Evolutionary conservation across 30 jellyfish, hydroid and myxozoan genomes (phyloP).

Genomic region (Rhopilema esculentum): DNA sequence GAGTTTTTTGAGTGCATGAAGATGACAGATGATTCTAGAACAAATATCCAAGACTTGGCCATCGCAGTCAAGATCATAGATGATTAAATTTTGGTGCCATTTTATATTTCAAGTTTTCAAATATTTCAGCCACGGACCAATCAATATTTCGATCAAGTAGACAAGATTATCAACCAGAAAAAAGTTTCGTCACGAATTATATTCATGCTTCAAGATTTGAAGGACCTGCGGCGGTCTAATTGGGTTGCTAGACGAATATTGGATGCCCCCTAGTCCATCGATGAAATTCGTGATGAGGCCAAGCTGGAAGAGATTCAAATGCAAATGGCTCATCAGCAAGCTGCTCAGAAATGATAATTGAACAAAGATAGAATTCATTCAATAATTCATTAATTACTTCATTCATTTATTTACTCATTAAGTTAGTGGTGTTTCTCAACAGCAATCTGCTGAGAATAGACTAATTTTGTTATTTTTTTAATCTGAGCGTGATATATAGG

Average conservation of each 20-base stretch:
- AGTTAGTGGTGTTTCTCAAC: too few species aligned
- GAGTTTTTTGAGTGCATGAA: too few species aligned
- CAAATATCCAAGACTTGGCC: too few species aligned
- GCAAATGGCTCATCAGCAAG: constrained; percentile 81
- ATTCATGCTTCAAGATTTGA: constrained; percentile 85
- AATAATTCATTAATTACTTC: too few species aligned
- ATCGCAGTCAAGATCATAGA: too few species aligned
- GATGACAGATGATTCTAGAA: too few species aligned
- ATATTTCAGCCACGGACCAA: constrained; percentile 79
- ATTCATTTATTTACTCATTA: too few species aligned
- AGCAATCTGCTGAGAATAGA: too few species aligned
- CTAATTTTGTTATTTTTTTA: too few species aligned
- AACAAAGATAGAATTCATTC: constrained; percentile 19
- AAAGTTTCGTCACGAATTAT: constrained; percentile 85
- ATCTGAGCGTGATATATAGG: too few species aligned
- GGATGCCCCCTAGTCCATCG: constrained; percentile 85
- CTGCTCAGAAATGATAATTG: constrained; percentile 59
- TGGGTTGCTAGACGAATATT: constrained; percentile 91
- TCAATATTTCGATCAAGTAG: constrained; percentile 81
- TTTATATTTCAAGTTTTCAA: not conserved
- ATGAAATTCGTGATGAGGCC: constrained; percentile 84
- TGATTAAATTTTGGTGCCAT: not conserved
- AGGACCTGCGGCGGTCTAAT: constrained; percentile 69
- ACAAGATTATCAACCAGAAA: constrained; percentile 68
- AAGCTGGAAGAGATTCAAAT: constrained; percentile 67